Base-by-base conservation (phyloP, 2,113 vertebrate genomes). In the Dendropsophus ebraccatus region DNA sequence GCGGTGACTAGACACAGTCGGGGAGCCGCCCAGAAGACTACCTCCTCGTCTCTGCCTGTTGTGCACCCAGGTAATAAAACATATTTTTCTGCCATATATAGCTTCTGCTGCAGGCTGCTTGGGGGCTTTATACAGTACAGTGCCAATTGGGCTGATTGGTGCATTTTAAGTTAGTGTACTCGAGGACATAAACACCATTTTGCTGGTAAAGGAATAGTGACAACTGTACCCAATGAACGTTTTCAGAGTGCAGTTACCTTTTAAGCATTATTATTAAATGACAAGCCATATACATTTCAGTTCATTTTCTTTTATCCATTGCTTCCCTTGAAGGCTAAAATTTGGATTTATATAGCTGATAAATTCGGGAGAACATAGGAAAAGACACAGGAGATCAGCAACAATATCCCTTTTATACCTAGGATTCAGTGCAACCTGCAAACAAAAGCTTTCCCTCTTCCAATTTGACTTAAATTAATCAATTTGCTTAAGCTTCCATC, bases 401-500 rank as follows among this genome's bases (percentile, higher is more conserved):
- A 49, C 76, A 62, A 80, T 72, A 72, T 86, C 62, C 50, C 6
- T n/a, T 80, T 86, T 86, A 80, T 80, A 86, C 84, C 84, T 72
- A 86, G 76, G 60, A 79, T 86, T 80, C 62, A 30, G 49, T 67
- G 47, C 14, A 80, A 45, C 17, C 56, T 67, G 58, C 73, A 77
- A 77, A 78, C 74, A 78, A 78, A 69, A 19, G 60, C 35, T 80
- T 80, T 80, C 76, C 35, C 50, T 79, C 49, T 70, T n/a, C 84
- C 75, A 86, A 86, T 86, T 70, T 79, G 76, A 86, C 60, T 86
- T 70, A 56, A 78, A 70, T 80, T 80, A 86, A 86, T 86, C 84
- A 86, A 41, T 23, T 12, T 45, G 30, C n/a, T 45, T 79, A 80
- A 86, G 76, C 75, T 56, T 2, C 30, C 50, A 16, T 28, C 76